Evolutionary conservation across 2,113 vertebrate species (phyloP), one percentile per base, ranked within the genome.

Genomic region (Sapajus apella): DNA sequence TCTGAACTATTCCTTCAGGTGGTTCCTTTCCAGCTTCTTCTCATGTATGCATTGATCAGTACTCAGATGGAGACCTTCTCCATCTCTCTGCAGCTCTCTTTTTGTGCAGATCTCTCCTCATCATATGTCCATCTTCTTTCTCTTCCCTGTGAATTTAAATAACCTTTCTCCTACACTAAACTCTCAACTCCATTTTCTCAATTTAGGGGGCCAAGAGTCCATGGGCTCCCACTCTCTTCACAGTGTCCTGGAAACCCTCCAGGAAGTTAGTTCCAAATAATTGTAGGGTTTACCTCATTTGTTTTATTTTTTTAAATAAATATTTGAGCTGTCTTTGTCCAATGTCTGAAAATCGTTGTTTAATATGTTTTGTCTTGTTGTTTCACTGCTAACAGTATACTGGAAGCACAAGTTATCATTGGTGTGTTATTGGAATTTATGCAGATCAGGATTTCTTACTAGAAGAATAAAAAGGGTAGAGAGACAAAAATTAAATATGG

Each of bases 141-240:
- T 85, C 47, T 61, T 2, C 37, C 16, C 56, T 68, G 17, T 84
- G 75, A 45, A 35, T 80, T 50, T 47, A 14, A 43, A 35, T 45
- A 43, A 5, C 25, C 37, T 56, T 50, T n/a, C 23, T 27, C 20
- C 25, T 90, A 32, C 37, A 47, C 13, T 7, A 10, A 52, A 55
- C 18, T 77, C n/a, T 79, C 47, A 6, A 21, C 50, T 80, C 52
- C 32, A 18, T n/a, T 20, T 64, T 32, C 43, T 90, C 25, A 23
- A 17, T 58, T 58, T 23, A 37, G 16, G 25, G 11, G 9, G 11
- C 16, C 40, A 70, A 73, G n/a, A 2, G 43, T 91, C 25, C 52
- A 2, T 55, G 40, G 23, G 8, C 2, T 61, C 25, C 0, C 12
- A 5, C 1, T 37, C 35, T n/a, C 30, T 11, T 25, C 43, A 43